Evolutionary conservation across 1,140 invertebrate species (phyloP).

Genomic region (Helicoverpa armigera): DNA sequence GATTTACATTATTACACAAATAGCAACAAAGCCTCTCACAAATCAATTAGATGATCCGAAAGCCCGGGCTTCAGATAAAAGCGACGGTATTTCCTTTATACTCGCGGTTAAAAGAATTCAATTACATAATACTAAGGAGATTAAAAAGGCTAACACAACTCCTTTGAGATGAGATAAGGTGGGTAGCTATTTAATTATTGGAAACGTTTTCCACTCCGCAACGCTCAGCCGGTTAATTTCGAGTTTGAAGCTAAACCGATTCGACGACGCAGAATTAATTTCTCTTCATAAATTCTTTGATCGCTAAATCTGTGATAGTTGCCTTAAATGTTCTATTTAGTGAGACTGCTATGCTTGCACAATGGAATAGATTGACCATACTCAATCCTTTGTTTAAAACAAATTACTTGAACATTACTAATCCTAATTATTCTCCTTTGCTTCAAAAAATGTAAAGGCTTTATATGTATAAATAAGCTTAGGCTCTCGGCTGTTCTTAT

Average conservation of each 20-base stretch:
- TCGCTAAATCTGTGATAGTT: conserved; percentile 41
- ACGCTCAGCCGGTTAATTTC: conserved; percentile 55
- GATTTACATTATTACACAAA: conserved; percentile 53
- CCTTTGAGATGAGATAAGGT: conserved; percentile 69
- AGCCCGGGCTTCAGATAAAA: conserved; percentile 71
- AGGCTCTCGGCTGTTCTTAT: no score
- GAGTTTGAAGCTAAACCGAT: conserved; percentile 55
- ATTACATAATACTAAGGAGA: conserved; percentile 77
- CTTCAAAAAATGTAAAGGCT: no score
- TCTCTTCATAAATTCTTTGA: conserved; percentile 48
- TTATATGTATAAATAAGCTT: no score
- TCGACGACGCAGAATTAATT: conserved; percentile 52
- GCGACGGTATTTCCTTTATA: conserved; percentile 72
- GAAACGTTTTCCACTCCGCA: conserved; percentile 63
- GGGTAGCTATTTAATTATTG: conserved; percentile 74
- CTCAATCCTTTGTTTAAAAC: no score
- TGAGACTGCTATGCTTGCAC: conserved; percentile 2
- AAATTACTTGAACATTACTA: no score
- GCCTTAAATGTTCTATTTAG: not conserved
- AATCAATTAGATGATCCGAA: conserved; percentile 72
- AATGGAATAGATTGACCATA: no score
- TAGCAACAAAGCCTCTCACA: conserved; percentile 57
- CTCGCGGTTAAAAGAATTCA: conserved; percentile 74
- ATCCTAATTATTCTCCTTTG: no score
- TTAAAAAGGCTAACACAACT: conserved; percentile 77